Percentiles rank a stretch among this genome's conserved stretches.
Conservation (phyloP, 2,797 vertebrate species). For the Leptodactylus fallax region DNA sequence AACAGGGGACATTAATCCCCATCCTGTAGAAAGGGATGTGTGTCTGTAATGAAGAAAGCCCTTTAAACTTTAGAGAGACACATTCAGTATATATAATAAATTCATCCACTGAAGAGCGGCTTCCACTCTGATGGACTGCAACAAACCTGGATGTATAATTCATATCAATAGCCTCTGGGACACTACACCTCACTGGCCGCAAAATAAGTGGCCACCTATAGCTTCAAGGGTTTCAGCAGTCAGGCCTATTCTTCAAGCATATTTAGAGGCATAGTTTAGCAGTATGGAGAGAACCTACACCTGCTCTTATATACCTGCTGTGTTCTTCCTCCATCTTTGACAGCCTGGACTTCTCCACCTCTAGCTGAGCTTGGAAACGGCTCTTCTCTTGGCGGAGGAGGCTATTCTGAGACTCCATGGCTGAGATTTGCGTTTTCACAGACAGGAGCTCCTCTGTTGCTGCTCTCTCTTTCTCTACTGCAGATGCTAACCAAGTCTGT, state of each 20-base stretch:
- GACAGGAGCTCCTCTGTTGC: constrained; percentile 88
- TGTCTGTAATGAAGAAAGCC: no score
- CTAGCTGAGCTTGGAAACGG: constrained; percentile 85
- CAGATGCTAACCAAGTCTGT: constrained; percentile 89
- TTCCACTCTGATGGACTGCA: no score
- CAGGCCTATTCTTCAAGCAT: no score
- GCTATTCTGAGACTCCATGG: constrained; percentile 91
- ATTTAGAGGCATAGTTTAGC: background rate
- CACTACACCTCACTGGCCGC: no score
- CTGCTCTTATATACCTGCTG: constrained; percentile 76
- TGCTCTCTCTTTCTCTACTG: constrained; percentile 91
- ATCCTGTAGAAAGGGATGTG: no score
- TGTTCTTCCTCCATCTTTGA: constrained; percentile 92
- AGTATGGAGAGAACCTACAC: background rate
- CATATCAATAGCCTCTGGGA: no score
- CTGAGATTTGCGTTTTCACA: constrained; percentile 86
- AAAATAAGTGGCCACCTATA: background rate
- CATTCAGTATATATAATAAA: no score
- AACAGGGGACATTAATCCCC: no score
- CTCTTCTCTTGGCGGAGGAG: constrained; percentile 91
- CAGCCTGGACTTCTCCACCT: constrained; percentile 85
- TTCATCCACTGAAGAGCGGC: no score
- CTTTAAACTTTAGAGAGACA: no score
- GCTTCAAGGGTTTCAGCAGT: background rate
- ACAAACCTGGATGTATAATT: no score